Conservation (phyloP, 2,797 vertebrate species). For the Helostoma temminkii region DNA sequence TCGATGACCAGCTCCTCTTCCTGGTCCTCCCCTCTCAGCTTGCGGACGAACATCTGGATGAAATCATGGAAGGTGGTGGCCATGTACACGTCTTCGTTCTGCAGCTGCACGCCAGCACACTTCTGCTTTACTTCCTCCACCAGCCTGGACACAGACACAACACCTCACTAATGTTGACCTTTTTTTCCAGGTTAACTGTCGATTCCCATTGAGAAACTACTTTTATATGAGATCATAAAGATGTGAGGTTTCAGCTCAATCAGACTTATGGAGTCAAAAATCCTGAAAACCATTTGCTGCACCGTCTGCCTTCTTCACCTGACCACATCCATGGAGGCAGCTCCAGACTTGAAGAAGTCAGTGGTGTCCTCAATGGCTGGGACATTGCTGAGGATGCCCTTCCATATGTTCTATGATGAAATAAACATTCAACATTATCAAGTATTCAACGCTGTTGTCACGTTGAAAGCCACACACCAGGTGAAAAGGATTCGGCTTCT, state of each 20-base stretch:
- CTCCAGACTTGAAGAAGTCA: slow-evolving; percentile 98
- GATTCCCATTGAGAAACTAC: no score
- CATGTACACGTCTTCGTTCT: slow-evolving; percentile 97
- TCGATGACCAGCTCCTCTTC: slow-evolving; percentile 88
- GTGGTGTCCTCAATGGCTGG: slow-evolving; percentile 88
- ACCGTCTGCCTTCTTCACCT: slow-evolving; percentile 82
- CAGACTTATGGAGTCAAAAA: no score
- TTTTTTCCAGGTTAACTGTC: no score
- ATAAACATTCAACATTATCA: background rate
- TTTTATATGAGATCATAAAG: no score
- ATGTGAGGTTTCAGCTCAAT: no score
- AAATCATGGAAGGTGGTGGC: slow-evolving; percentile 93
- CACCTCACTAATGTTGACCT: no score
- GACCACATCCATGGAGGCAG: slow-evolving; percentile 97
- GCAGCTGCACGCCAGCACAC: slow-evolving; percentile 87
- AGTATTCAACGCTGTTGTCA: background rate
- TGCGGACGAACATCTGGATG: slow-evolving; percentile 91
- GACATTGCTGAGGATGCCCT: slow-evolving; percentile 92
- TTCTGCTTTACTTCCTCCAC: slow-evolving; percentile 95
- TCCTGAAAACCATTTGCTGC: no score
- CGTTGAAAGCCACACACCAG: background rate
- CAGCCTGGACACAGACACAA: slow-evolving; percentile 81
- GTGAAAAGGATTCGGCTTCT: background rate
- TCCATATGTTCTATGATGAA: slow-evolving; percentile 89
- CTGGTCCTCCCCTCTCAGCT: slow-evolving; percentile 90